These are phyloP conservation scores for Pseudomyrmex gracilis DNA, from an alignment of 1,140 invertebrate species.

Conservation along the genomic window DNA sequence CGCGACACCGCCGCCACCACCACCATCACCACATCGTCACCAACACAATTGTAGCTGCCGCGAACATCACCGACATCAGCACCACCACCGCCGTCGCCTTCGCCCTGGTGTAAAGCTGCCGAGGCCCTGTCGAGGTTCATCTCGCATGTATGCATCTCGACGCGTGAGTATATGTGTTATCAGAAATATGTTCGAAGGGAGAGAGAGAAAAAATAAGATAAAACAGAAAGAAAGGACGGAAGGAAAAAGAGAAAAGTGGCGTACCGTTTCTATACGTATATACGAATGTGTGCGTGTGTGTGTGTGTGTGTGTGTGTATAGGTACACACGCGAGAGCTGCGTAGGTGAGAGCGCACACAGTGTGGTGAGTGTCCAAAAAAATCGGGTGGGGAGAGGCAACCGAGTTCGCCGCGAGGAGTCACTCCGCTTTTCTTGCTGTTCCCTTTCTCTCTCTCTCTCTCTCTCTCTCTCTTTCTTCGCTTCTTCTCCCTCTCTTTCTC, in stretches of 20 bases:
- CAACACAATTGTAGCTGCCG: neutral
- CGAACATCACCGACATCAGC: neutral
- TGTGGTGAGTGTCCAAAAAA: slow-evolving; percentile 68
- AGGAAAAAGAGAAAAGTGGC: neutral
- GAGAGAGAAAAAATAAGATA: neutral
- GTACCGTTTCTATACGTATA: slow-evolving; percentile 24
- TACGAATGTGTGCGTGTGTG: neutral
- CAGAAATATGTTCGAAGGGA: neutral
- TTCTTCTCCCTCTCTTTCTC: slow-evolving; percentile 6
- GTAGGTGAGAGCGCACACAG: slow-evolving; percentile 48
- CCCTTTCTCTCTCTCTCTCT: slow-evolving; percentile 2
- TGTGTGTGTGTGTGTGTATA: slow-evolving; percentile 10
- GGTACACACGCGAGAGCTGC: slow-evolving; percentile 21
- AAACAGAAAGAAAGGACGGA: neutral
- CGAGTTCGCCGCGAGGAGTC: slow-evolving; percentile 42
- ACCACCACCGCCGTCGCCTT: neutral
- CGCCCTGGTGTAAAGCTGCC: slow-evolving; percentile 43
- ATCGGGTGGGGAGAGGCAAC: slow-evolving; percentile 31
- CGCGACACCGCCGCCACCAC: neutral
- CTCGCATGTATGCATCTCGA: slow-evolving; percentile 62
- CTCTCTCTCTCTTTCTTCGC: neutral
- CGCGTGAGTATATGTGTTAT: slow-evolving; percentile 36
- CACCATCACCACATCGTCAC: neutral
- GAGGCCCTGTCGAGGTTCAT: slow-evolving; percentile 42
- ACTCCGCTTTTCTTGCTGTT: slow-evolving; percentile 29